phyloP scores from a whole-genome alignment of 2,888 invertebrate genomes.

The Eubasilissa splendida region DNA sequence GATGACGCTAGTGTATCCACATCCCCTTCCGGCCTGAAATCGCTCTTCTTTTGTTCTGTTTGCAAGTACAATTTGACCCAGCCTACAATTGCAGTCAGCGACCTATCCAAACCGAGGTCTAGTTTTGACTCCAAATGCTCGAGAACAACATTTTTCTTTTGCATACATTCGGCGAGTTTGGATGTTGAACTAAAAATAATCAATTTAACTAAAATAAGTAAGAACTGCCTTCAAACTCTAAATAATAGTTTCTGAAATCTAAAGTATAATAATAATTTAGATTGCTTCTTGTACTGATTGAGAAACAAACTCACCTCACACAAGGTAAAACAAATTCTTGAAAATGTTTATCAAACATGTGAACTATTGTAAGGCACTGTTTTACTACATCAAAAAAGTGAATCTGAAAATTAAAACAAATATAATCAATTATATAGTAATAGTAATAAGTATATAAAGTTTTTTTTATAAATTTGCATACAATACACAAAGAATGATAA shows the following conservation, averaged over 20 bases:
- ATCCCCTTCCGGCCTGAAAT: conserved; percentile 91
- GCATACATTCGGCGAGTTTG: conserved; percentile 90
- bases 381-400: conserved; percentile 95
- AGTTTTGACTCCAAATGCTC: conserved; percentile 94
- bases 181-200: conserved; percentile 81
- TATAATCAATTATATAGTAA: too few relatives aligned
- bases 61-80: conserved; percentile 94
- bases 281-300: too few relatives aligned
- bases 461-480: too few relatives aligned
- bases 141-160: conserved; percentile 87
- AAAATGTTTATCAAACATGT: conserved; percentile 94
- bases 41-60: conserved; percentile 95
- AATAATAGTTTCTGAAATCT: neutral
- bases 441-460: too few relatives aligned
- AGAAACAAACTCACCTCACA: conserved; percentile 77
- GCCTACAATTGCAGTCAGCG: conserved; percentile 89
- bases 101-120: conserved; percentile 89
- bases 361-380: conserved; percentile 94
- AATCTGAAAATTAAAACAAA: conserved; percentile 72
- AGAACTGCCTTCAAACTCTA: neutral
- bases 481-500: too few relatives aligned
- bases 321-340: conserved; percentile 91
- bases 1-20: conserved; percentile 89
- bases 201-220: conserved; percentile 37
- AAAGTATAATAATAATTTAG: neutral